These are phyloP conservation scores for Ips nitidus DNA, from an alignment of 1,140 invertebrate species.

Conservation along the genomic window DNA sequence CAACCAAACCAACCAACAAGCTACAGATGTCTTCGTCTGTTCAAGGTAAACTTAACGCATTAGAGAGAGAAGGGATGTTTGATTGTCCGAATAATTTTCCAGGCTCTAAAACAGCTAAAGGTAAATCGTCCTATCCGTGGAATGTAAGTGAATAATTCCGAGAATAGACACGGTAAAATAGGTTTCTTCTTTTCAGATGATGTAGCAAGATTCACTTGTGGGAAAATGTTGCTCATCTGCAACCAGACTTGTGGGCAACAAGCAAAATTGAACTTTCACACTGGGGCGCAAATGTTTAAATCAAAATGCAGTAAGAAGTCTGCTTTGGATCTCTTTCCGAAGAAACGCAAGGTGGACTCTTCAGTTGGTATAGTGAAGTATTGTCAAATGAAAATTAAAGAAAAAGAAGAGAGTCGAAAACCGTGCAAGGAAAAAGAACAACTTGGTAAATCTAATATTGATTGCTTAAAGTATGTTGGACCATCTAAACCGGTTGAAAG, in stretches of 20 bases:
- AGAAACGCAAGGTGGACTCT: slow-evolving; percentile 12
- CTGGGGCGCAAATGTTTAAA: too few relatives aligned
- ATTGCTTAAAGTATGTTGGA: too few relatives aligned
- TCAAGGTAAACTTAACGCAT: not conserved
- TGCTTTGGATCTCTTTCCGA: slow-evolving; percentile 4
- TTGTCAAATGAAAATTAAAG: not conserved
- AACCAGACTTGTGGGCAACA: too few relatives aligned
- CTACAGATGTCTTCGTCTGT: not conserved
- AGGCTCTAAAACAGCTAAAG: not conserved
- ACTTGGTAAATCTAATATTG: too few relatives aligned
- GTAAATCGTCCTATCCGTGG: slow-evolving; percentile 1
- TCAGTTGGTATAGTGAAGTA: not conserved
- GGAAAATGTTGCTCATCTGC: too few relatives aligned
- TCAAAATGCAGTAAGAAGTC: not conserved
- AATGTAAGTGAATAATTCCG: slow-evolving; percentile 16
- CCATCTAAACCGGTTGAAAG: too few relatives aligned
- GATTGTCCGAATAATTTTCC: not conserved
- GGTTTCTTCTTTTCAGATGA: slow-evolving; percentile 27
- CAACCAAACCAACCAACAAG: not conserved
- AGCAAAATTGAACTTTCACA: too few relatives aligned
- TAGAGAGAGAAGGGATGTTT: too few relatives aligned
- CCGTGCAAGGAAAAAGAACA: too few relatives aligned
- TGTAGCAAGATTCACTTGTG: not conserved
- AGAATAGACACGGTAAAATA: slow-evolving; percentile 23
- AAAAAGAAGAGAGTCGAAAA: not conserved